phyloP scores from a whole-genome alignment of 1,140 invertebrate species.

The Cepaea nemoralis region DNA sequence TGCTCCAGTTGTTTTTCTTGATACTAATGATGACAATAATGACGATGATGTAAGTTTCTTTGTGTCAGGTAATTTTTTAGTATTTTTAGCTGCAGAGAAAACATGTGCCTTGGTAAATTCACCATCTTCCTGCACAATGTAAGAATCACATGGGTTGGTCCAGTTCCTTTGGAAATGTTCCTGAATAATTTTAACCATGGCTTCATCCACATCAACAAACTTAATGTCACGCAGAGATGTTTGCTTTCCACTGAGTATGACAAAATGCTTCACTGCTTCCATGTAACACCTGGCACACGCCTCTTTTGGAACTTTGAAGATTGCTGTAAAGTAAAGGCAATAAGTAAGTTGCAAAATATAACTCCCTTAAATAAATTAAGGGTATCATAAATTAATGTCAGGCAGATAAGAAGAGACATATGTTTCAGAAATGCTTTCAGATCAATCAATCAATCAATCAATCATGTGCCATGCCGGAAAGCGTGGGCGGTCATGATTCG shows the following conservation, averaged over 20 bases:
- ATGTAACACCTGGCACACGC: neutral
- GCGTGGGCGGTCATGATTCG: too few relatives aligned
- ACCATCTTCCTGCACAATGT: neutral
- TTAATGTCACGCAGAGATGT: neutral
- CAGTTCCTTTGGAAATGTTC: neutral
- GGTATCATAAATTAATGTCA: too few relatives aligned
- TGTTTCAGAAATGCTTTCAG: too few relatives aligned
- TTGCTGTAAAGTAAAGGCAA: neutral
- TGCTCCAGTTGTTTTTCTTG: too few relatives aligned
- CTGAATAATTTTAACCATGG: neutral
- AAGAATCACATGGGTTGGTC: neutral
- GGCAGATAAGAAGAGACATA: too few relatives aligned
- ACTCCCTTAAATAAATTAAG: too few relatives aligned
- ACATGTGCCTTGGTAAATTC: neutral
- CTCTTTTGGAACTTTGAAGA: neutral
- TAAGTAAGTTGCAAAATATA: too few relatives aligned
- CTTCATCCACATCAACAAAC: conserved; percentile 16
- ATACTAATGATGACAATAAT: too few relatives aligned
- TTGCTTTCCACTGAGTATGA: neutral
- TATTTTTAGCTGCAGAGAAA: neutral
- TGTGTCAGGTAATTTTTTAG: too few relatives aligned
- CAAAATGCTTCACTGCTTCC: conserved; percentile 15
- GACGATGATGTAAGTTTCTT: neutral
- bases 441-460: too few relatives aligned
- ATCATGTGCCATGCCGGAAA: too few relatives aligned